A percentile compares a stretch with the other conserved stretches of the same genome.
These are phyloP conservation scores for Leuciscus waleckii DNA, from an alignment of 2,797 vertebrate species.

Conservation along the genomic window DNA sequence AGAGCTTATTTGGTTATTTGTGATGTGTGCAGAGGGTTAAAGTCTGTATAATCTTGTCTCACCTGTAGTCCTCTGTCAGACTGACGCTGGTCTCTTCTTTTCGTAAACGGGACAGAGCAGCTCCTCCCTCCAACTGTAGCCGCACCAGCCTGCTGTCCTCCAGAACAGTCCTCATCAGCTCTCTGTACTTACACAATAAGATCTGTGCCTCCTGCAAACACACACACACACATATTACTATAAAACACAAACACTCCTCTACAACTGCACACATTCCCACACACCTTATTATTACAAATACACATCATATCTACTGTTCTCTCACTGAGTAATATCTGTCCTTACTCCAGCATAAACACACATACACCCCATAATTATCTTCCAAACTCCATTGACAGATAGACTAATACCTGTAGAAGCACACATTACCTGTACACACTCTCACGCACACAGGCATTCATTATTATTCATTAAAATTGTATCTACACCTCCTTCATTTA, in stretches of 20 bases:
- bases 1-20: background rate
- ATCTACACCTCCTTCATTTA: slow-evolving; percentile 25
- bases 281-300: slow-evolving; percentile 28
- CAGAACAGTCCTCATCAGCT: slow-evolving; percentile 85
- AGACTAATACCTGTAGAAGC: slow-evolving; percentile 1
- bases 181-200: slow-evolving; percentile 75
- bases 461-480: slow-evolving; percentile 1
- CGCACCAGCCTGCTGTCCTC: slow-evolving; percentile 82
- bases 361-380: slow-evolving; percentile 39
- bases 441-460: slow-evolving; percentile 1
- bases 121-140: slow-evolving; percentile 88
- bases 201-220: slow-evolving; percentile 80
- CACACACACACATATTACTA: slow-evolving; percentile 29
- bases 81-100: slow-evolving; percentile 81
- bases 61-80: slow-evolving; percentile 83
- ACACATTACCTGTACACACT: slow-evolving; percentile 3
- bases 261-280: background rate
- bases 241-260: slow-evolving; percentile 2
- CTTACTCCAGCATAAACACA: background rate
- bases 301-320: background rate
- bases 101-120: slow-evolving; percentile 81
- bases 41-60: background rate
- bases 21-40: background rate
- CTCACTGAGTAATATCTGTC: slow-evolving; percentile 17
- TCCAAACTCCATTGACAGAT: background rate